Conservation (phyloP, 37 sponge, comb jelly and placozoan genomes). For the Ianthella basta region DNA sequence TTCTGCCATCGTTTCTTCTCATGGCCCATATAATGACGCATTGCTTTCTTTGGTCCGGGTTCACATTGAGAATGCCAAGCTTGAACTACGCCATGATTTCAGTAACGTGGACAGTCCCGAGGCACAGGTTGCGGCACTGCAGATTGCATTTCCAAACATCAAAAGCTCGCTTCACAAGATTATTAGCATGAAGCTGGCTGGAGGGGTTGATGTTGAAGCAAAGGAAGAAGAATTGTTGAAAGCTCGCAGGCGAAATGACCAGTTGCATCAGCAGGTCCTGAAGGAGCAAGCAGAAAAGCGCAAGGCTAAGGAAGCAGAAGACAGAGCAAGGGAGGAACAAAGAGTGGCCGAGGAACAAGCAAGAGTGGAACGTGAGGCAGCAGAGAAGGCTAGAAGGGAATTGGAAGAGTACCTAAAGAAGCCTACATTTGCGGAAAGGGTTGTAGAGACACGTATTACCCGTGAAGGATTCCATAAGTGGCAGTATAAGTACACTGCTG, state of each 20-base stretch:
- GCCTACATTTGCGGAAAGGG: conserved; percentile 12
- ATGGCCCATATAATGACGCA: neutral
- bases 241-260: neutral
- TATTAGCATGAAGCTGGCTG: conserved; percentile 2
- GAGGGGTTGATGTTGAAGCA: neutral
- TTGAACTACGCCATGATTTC: neutral
- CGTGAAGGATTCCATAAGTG: neutral
- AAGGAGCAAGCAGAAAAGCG: neutral
- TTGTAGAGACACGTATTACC: neutral
- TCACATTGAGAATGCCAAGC: neutral
- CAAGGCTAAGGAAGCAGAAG: neutral
- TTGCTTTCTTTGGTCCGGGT: neutral
- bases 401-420: conserved; percentile 28
- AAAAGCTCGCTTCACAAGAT: neutral
- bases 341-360: too few relatives aligned
- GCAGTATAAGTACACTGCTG: conserved; percentile 2
- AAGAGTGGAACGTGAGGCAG: too few relatives aligned
- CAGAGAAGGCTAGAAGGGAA: neutral
- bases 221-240: neutral
- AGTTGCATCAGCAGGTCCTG: neutral
- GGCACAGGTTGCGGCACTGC: neutral
- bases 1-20: neutral
- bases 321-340: too few relatives aligned
- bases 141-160: neutral
- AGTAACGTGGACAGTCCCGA: neutral